phyloP scores from a whole-genome alignment of 1,140 invertebrate genomes.

The Hydropsyche tenuis region DNA sequence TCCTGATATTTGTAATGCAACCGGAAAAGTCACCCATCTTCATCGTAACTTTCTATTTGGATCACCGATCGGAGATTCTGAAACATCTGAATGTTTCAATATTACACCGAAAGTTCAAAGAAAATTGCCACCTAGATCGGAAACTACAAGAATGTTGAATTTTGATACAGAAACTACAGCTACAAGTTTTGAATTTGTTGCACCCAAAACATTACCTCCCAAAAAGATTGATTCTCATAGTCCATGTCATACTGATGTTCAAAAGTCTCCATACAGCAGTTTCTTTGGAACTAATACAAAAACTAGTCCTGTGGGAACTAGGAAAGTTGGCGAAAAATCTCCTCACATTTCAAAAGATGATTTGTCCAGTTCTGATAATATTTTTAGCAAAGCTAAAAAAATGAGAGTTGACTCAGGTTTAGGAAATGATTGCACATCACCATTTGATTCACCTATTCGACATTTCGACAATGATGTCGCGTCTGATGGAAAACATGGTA shows the following conservation, averaged over 20 bases:
- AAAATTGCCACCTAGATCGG: constrained; percentile 42
- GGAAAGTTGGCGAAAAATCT: constrained; percentile 17
- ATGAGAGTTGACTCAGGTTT: constrained; percentile 28
- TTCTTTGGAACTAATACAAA: constrained; percentile 17
- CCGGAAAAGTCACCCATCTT: constrained; percentile 54
- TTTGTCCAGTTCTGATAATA: neutral
- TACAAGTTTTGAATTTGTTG: constrained; percentile 24
- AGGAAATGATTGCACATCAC: neutral
- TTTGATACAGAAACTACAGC: constrained; percentile 43
- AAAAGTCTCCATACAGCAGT: neutral
- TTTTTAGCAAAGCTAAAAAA: neutral
- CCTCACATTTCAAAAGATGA: neutral
- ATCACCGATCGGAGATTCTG: constrained; percentile 58
- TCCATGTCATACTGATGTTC: neutral
- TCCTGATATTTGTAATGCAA: constrained; percentile 58
- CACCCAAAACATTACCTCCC: constrained; percentile 22
- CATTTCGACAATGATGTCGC: neutral
- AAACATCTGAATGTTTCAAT: constrained; percentile 55
- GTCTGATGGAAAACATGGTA: neutral
- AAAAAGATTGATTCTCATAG: constrained; percentile 10
- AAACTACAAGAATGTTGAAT: constrained; percentile 47
- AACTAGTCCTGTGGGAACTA: neutral
- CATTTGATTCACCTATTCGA: constrained; percentile 14
- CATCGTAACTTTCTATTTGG: constrained; percentile 58
- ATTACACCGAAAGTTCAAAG: constrained; percentile 7